Conservation (phyloP, 2,888 invertebrate species). For the Tholera decimalis region DNA sequence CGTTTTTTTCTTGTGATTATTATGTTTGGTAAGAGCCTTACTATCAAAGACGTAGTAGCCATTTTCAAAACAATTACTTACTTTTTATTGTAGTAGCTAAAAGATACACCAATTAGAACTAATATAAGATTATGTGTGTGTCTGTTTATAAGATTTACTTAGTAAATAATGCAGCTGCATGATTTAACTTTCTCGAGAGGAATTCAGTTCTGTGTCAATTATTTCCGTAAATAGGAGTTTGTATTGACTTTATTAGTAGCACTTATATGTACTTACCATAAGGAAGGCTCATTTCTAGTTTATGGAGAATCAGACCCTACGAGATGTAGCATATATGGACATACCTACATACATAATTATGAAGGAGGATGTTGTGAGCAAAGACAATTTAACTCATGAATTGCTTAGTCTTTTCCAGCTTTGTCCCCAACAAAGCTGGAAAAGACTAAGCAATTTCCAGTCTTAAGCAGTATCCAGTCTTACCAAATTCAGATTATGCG, state of each 20-base stretch:
- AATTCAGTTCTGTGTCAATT: conserved; percentile 39
- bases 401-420: no score
- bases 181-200: conserved; percentile 29
- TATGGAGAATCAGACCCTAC: background rate
- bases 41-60: accelerated
- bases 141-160: background rate
- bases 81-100: accelerated
- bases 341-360: no score
- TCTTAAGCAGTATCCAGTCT: no score
- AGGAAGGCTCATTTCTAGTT: background rate
- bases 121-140: background rate
- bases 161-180: conserved; percentile 3
- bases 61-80: background rate
- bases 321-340: no score
- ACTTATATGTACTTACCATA: conserved; percentile 2
- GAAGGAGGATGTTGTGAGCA: no score
- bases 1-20: background rate
- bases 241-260: conserved; percentile 11
- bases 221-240: conserved; percentile 16
- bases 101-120: background rate
- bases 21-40: accelerated
- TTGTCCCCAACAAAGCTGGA: no score
- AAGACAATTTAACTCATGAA: no score
- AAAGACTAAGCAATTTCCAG: no score
- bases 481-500: no score